Conservation (phyloP, 2,797 vertebrate genomes). For the Notoglanidium macrostoma region DNA sequence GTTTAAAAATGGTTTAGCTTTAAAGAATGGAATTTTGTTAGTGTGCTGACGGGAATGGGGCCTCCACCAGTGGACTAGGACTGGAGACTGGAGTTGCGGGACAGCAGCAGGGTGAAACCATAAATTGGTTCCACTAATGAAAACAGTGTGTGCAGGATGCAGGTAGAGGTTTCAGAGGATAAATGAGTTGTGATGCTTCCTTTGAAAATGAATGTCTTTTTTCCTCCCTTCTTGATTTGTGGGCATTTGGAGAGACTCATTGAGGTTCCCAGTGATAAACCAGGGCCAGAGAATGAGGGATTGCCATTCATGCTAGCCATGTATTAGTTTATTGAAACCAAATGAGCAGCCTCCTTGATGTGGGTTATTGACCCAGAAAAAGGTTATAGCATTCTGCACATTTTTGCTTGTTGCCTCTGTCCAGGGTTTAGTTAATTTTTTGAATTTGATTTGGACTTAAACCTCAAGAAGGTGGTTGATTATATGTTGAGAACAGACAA, state of each 20-base stretch:
- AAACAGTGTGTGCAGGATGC: constrained; percentile 79
- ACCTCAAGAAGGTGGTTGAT: not conserved
- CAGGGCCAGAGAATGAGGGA: constrained; percentile 65
- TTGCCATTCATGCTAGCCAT: constrained; percentile 47
- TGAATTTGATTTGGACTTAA: constrained; percentile 7
- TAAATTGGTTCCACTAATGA: constrained; percentile 83
- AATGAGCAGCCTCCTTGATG: constrained; percentile 62
- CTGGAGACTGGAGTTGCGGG: constrained; percentile 54
- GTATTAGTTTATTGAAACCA: constrained; percentile 75
- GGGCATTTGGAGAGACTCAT: constrained; percentile 64
- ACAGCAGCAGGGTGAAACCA: constrained; percentile 67
- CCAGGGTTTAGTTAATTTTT: not conserved
- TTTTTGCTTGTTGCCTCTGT: not conserved
- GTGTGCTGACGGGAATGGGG: constrained; percentile 81
- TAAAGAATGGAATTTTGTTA: constrained; percentile 79
- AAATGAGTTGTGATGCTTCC: constrained; percentile 79
- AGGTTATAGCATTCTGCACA: not conserved
- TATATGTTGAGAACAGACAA: not conserved
- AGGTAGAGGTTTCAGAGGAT: constrained; percentile 80
- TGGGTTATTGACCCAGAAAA: constrained; percentile 18
- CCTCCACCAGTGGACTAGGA: constrained; percentile 64
- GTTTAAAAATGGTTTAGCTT: constrained; percentile 78
- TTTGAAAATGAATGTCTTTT: constrained; percentile 76
- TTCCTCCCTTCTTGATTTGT: constrained; percentile 60
- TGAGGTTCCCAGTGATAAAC: constrained; percentile 68